Percentiles rank a stretch among this genome's conserved stretches.
Conservation (phyloP, 2,797 vertebrate genomes). For the Hephaestus fuliginosus region DNA sequence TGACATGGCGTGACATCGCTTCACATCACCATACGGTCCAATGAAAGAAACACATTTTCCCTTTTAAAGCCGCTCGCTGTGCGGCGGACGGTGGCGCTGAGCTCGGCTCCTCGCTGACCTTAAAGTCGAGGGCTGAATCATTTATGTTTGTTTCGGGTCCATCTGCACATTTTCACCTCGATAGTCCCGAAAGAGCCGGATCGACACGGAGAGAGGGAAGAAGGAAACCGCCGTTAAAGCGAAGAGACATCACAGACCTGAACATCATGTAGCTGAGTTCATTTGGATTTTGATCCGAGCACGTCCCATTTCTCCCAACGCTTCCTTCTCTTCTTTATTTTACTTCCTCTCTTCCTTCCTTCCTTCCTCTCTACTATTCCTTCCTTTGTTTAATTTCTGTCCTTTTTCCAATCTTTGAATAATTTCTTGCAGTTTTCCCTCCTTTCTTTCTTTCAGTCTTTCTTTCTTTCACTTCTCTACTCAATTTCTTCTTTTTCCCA, state of each 20-base stretch:
- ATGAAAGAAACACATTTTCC: slow-evolving; percentile 59
- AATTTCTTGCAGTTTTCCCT: background rate
- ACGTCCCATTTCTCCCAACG: background rate
- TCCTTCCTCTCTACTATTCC: no score
- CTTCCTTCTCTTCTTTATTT: background rate
- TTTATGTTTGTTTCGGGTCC: slow-evolving; percentile 32
- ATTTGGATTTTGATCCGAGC: background rate
- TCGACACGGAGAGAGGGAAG: no score
- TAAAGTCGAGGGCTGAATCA: slow-evolving; percentile 44
- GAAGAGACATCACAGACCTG: background rate
- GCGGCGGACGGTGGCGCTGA: background rate
- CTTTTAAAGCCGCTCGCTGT: slow-evolving; percentile 43
- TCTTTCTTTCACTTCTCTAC: no score
- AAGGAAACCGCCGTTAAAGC: background rate
- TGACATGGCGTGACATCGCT: slow-evolving; percentile 46
- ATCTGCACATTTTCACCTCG: background rate
- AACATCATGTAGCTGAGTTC: background rate
- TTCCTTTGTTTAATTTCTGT: background rate
- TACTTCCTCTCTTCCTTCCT: background rate
- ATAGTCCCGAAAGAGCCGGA: background rate
- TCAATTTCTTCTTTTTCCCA: no score
- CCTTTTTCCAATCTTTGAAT: background rate
- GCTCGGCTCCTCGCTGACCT: slow-evolving; percentile 32
- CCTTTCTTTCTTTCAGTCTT: background rate
- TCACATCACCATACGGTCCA: slow-evolving; percentile 46